Percentiles rank a stretch among this genome's conserved stretches.
Conservation (phyloP, 2,113 vertebrate species). For the Urocolius indicus region DNA sequence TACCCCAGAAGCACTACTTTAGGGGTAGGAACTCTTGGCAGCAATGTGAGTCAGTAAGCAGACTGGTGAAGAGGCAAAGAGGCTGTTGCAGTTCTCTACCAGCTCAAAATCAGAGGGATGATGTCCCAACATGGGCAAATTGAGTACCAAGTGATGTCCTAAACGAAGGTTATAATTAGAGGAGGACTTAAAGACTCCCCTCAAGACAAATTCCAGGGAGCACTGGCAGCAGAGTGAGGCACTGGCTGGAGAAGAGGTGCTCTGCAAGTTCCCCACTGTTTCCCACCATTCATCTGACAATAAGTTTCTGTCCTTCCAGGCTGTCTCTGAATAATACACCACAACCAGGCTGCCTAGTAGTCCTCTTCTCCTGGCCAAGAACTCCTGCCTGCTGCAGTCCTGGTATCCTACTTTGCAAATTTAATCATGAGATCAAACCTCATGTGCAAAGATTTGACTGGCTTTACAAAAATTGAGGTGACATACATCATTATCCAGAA, state of each 20-base stretch:
- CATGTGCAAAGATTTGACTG: not conserved
- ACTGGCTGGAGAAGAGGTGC: not conserved
- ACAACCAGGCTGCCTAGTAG: not conserved
- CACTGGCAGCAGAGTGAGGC: not conserved
- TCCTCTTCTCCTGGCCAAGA: not conserved
- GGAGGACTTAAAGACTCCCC: not conserved
- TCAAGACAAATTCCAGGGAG: not conserved
- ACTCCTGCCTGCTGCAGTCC: not conserved
- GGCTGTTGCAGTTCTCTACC: not conserved
- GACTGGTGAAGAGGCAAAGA: not conserved
- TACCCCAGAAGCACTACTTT: accelerated
- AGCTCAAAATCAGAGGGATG: not conserved
- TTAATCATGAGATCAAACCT: not conserved
- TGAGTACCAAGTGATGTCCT: not conserved
- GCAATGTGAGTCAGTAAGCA: not conserved
- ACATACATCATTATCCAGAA: not conserved
- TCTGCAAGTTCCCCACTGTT: not conserved
- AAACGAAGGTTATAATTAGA: not conserved
- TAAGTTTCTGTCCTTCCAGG: not conserved
- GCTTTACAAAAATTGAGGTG: not conserved
- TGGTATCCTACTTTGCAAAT: not conserved
- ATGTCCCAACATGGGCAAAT: not conserved
- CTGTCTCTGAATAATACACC: not conserved
- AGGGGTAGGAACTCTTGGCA: not conserved
- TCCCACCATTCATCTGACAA: not conserved